Percentiles rank a stretch among this genome's conserved stretches.
These are phyloP conservation scores for Erythrocercus mccallii DNA, from an alignment of 2,113 vertebrate species.

Conservation along the genomic window DNA sequence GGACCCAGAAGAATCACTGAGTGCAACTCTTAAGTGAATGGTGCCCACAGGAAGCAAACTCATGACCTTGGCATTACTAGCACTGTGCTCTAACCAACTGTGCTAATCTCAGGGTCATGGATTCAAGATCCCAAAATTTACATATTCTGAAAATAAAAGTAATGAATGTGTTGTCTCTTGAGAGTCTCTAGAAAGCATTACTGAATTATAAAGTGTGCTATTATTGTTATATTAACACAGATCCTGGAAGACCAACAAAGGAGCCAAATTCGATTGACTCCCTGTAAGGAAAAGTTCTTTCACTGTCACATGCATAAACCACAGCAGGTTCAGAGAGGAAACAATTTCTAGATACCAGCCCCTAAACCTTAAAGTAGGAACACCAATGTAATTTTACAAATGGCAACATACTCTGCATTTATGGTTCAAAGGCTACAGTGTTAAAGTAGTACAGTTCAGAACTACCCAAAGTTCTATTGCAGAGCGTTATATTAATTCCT, in stretches of 20 bases:
- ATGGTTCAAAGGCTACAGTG: background rate
- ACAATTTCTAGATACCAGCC: background rate
- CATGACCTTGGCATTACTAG: background rate
- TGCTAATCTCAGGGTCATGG: background rate
- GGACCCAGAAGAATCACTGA: too few species aligned
- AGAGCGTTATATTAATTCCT: background rate
- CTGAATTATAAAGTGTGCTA: background rate
- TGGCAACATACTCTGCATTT: background rate
- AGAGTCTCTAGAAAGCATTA: background rate
- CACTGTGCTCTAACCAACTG: background rate
- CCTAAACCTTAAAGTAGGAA: background rate
- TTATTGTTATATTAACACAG: background rate
- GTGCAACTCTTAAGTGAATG: background rate
- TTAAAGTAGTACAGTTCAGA: background rate
- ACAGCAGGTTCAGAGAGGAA: background rate
- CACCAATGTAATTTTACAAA: background rate
- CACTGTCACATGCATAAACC: background rate
- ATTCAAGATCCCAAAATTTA: background rate
- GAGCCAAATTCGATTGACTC: background rate
- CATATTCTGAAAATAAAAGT: background rate
- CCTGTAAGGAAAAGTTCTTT: background rate
- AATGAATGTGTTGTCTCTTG: background rate
- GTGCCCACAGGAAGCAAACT: fast-evolving
- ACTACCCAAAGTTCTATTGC: background rate
- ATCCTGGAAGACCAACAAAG: background rate